Evolutionary conservation across 2,113 vertebrate species (phyloP), one percentile per base, ranked within the genome.

Genomic region (Sander lucioperca): DNA sequence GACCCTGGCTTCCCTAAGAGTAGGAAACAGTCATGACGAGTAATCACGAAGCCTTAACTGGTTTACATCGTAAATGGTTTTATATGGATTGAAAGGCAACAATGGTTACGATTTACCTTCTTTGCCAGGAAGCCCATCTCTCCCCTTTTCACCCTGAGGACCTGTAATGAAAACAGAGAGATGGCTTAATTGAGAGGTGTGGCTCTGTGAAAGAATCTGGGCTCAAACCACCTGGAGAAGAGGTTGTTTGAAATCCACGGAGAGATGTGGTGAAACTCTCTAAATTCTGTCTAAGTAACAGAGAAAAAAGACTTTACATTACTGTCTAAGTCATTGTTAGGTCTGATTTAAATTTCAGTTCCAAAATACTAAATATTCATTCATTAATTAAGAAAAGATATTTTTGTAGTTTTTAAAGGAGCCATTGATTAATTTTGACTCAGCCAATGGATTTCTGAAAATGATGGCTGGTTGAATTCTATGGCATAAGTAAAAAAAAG

Each of bases 61-160:
- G 68, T 57, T 82, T 62, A 72, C 54, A 45, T 82, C 82, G 81
- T 77, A 71, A 72, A 80, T 43, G 56, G 56, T 63, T 82, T 80
- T 63, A 79, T 57, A 16, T 67, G 33, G 33, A 71, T 54, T 74
- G n/a, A 85, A 79, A 82, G 54, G 58, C 30, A 83, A 80, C 64
- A 63, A 74, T 61, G 61, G 75, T 61, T 61, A 45, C 51, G 69
- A 85, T 87, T 89, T 89, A 96, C 95, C 95, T 1, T 96, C 95
- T 89, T 86, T 91, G 59, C 95, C 95, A 80, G 94, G 88, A 87
- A 83, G 78, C 45, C 95, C 95, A 72, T 95, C 94, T 71, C 59
- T 92, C 71, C 95, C 96, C 69, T 82, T 95, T 79, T 95, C 95
- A 48, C 96, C 95, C 86, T 87, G 94, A 82, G 95, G 94, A 86